Percentiles rank a stretch among this genome's conserved stretches.
phyloP scores from a whole-genome alignment of 1,140 invertebrate species.

The Harpegnathos saltator region DNA sequence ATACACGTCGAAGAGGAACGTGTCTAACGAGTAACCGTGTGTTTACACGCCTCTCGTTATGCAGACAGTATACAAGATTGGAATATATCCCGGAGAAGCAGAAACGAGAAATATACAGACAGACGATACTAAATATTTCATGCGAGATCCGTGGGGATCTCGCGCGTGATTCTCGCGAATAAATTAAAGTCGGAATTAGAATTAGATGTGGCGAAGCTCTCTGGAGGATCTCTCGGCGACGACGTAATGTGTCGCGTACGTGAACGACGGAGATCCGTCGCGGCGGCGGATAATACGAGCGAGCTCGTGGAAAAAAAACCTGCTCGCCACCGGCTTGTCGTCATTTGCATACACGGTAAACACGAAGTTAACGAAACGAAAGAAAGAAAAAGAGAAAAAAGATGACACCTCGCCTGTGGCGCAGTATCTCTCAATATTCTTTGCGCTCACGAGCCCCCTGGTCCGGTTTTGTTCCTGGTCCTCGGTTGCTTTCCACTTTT shows the following conservation, averaged over 20 bases:
- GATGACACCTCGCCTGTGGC: background rate
- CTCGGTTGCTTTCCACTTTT: background rate
- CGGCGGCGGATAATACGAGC: background rate
- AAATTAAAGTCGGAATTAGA: too few relatives aligned
- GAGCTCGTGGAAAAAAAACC: slow-evolving; percentile 28
- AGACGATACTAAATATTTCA: too few relatives aligned
- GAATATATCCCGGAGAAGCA: too few relatives aligned
- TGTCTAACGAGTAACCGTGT: too few relatives aligned
- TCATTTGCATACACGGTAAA: slow-evolving; percentile 42
- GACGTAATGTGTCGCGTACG: background rate
- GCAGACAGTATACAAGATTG: too few relatives aligned
- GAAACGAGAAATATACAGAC: too few relatives aligned
- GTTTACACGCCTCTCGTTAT: too few relatives aligned
- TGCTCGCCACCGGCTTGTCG: background rate
- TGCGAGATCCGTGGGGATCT: too few relatives aligned
- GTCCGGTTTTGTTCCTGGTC: background rate
- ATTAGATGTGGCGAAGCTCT: background rate
- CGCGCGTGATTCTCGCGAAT: too few relatives aligned
- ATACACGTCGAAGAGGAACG: background rate
- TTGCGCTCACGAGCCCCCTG: background rate
- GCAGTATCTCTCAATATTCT: slow-evolving; percentile 23
- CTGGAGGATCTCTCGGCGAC: background rate
- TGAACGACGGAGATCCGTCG: slow-evolving; percentile 2
- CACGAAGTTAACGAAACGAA: slow-evolving; percentile 22
- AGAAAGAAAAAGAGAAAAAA: background rate